phyloP scores from a whole-genome alignment of 2,113 vertebrate species.

The Carettochelys insculpta region DNA sequence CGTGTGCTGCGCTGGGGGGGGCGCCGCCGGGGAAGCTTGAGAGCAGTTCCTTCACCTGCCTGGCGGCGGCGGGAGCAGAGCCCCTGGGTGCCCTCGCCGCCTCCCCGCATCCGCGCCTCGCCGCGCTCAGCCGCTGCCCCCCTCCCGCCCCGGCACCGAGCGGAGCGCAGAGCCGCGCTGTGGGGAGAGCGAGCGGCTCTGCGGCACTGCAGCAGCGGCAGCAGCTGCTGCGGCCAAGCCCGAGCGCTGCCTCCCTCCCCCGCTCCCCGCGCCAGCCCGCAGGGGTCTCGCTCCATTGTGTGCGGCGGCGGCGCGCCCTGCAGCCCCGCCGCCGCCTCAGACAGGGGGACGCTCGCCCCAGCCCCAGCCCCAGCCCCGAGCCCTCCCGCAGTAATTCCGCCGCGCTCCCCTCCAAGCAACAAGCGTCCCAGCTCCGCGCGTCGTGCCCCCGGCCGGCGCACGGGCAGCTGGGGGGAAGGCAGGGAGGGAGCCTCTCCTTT shows the following conservation, averaged over 20 bases:
- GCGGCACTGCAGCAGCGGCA: conserved; percentile 50
- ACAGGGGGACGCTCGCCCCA: not conserved
- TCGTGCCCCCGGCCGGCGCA: not conserved
- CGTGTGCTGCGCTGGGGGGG: too few relatives aligned
- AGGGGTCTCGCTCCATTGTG: conserved; percentile 52
- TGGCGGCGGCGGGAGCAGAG: not conserved
- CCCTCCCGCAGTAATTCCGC: conserved; percentile 15
- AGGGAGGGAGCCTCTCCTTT: not conserved
- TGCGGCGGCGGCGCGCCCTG: not conserved
- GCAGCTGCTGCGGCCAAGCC: conserved; percentile 23
- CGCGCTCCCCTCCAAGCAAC: conserved; percentile 3
- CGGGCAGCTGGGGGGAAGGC: not conserved
- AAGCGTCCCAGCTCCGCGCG: conserved; percentile 15
- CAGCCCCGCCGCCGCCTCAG: not conserved
- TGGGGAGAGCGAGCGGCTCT: too few relatives aligned
- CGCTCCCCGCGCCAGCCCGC: not conserved
- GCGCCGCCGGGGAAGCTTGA: too few relatives aligned
- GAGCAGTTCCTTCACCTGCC: too few relatives aligned
- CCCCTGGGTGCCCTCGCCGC: too few relatives aligned
- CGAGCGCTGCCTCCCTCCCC: not conserved
- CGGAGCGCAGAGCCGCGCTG: too few relatives aligned
- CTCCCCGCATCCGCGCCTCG: too few relatives aligned
- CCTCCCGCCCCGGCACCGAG: too few relatives aligned
- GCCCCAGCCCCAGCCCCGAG: not conserved
- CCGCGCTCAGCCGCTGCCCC: too few relatives aligned